phyloP scores from a whole-genome alignment of 1,140 invertebrate species.

The Conus betulinus region DNA sequence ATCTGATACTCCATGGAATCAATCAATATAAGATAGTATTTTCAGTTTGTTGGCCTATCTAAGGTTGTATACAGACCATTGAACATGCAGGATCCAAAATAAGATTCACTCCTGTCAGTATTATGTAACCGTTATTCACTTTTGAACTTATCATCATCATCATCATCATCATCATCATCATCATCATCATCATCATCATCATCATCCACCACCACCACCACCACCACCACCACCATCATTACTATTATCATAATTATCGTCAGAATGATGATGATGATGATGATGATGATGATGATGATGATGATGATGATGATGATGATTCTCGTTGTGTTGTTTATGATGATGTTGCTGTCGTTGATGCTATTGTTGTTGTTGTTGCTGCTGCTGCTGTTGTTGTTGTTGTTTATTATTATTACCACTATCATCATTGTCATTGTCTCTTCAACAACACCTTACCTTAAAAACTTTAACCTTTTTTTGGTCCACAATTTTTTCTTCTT shows the following conservation, averaged over 20 bases:
- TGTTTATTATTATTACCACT: no score
- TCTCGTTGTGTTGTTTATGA: background rate
- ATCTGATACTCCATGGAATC: no score
- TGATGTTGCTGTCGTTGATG: background rate
- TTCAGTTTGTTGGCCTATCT: background rate
- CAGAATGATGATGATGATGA: no score
- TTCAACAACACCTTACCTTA: no score
- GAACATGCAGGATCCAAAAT: background rate
- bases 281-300: background rate
- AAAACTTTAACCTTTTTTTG: no score
- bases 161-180: slow-evolving; percentile 1
- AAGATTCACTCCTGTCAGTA: background rate
- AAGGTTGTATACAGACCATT: background rate
- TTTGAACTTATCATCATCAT: no score
- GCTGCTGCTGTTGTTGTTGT: background rate
- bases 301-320: slow-evolving; percentile 6
- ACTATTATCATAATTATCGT: no score
- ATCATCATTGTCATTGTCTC: no score
- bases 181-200: slow-evolving; percentile 23
- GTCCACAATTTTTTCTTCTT: no score
- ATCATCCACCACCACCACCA: background rate
- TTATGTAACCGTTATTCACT: no score
- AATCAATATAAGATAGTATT: no score
- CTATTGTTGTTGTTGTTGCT: background rate
- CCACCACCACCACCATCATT: background rate